Conservation (phyloP, 2,113 vertebrate species). For the Myotis brandtii region DNA sequence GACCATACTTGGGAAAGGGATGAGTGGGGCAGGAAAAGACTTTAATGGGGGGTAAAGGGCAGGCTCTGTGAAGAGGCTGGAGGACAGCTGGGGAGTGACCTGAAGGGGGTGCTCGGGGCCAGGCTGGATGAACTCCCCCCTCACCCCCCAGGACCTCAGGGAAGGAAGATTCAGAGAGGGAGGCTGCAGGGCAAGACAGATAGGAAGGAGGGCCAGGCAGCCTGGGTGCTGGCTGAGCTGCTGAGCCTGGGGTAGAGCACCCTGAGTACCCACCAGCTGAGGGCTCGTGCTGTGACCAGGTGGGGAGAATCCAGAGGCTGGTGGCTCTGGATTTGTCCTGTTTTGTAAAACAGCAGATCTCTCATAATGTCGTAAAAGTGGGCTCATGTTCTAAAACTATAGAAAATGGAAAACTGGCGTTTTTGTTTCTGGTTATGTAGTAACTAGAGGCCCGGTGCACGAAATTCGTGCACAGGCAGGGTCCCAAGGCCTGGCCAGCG, state of each 20-base stretch:
- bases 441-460: background rate
- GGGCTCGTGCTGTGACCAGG: fast-evolving
- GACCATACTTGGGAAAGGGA: background rate
- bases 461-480: no score
- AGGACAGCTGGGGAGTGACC: background rate
- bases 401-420: background rate
- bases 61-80: background rate
- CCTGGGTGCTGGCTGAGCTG: background rate
- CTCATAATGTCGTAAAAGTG: background rate
- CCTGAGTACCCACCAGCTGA: background rate
- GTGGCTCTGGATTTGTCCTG: background rate
- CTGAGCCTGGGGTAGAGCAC: background rate
- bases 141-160: background rate
- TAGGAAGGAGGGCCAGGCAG: background rate
- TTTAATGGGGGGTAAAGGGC: background rate
- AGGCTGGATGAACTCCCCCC: background rate
- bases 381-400: background rate
- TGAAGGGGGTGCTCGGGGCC: no score
- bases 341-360: background rate
- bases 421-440: background rate
- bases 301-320: background rate
- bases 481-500: no score
- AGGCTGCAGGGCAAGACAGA: background rate
- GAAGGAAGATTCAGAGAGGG: background rate
- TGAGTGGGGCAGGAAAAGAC: background rate